These are phyloP conservation scores for Scartelaos histophorus DNA, from an alignment of 2,113 vertebrate species.

Conservation along the genomic window DNA sequence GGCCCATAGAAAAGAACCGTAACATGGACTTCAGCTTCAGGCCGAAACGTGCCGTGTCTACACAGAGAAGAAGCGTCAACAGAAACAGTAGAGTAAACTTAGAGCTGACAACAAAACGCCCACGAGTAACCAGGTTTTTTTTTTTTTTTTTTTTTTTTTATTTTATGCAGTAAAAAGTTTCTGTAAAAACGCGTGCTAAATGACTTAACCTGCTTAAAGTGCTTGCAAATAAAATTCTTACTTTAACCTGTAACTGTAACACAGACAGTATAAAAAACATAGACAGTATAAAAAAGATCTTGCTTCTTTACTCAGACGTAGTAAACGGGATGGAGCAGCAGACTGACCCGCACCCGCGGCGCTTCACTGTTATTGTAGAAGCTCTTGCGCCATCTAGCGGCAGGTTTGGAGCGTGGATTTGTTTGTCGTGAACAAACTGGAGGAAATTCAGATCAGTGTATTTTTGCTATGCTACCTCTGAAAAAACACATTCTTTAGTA, in stretches of 20 bases:
- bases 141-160: too few species aligned
- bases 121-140: not conserved
- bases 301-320: not conserved
- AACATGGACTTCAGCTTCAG: not conserved
- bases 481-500: not conserved
- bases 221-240: not conserved
- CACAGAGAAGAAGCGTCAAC: not conserved
- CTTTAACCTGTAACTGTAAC: not conserved
- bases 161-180: not conserved
- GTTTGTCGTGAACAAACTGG: not conserved
- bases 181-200: not conserved
- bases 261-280: not conserved
- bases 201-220: too few species aligned
- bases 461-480: not conserved
- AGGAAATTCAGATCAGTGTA: too few species aligned
- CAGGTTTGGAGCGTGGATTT: not conserved
- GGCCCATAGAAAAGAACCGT: conserved; percentile 1
- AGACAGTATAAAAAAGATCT: too few species aligned
- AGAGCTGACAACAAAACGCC: not conserved
- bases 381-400: not conserved
- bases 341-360: too few species aligned
- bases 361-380: not conserved
- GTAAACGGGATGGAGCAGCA: not conserved
- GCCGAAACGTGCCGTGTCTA: not conserved
- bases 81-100: not conserved